Evolutionary conservation across 2,797 vertebrate species (phyloP), one percentile per base, ranked within the genome.

Genomic region (Notamacropus eugenii): DNA sequence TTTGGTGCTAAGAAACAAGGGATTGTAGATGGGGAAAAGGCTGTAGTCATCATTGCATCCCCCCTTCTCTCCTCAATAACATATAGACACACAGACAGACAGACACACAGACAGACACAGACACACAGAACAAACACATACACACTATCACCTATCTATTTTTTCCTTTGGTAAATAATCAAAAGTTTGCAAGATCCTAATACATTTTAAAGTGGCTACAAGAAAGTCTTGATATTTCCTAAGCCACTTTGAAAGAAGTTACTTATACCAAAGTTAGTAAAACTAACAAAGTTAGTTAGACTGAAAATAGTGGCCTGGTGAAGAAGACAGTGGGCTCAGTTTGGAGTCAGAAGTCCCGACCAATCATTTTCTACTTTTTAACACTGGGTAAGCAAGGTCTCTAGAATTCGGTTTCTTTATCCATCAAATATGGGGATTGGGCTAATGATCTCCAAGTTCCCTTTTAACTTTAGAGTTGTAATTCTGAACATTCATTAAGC

Each of bases 141-240:
- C 24, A 27, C 6, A 58, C 27, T 2, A 55, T 55, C 13, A 55
- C 14, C 46, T 46, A 8, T 62, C n/a, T 67, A 67, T 67, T 19
- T n/a, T 74, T 58, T 58, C 57, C n/a, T 74, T 40, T 82, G 22
- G n/a, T 91, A 82, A 92, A 28, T 10, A 55, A 74, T 46, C 28
- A 93, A 95, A 56, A 50, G 93, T 90, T 92, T 28, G 93, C 92
- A 34, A 97, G 31, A 92, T 94, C 92, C 93, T 90, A 94, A n/a
- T 90, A 54, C 24, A 87, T 87, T 92, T 96, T 50, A 96, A 55
- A 74, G 46, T 24, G 12, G 67, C 28, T 93, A 31, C 40, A 67
- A 91, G 55, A 94, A 95, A 94, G 16, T 87, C 56, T 67, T 93
- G 22, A 12, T 5, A 50, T 94, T 93, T 94, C 12, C 87, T 11